Conservation (phyloP, 2,113 vertebrate species). For the Chiloscyllium plagiosum region DNA sequence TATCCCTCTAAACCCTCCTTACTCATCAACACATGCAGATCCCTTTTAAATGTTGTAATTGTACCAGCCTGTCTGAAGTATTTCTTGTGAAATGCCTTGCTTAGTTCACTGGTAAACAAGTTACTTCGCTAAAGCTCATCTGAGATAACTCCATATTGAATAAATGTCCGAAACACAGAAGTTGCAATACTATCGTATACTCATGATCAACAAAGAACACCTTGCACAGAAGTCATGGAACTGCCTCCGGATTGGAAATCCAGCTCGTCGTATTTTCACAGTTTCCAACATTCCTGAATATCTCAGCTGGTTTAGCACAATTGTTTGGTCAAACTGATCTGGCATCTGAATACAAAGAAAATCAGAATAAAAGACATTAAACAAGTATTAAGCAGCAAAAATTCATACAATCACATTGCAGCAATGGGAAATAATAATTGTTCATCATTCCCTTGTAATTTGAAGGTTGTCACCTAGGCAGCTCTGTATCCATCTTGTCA, state of each 20-base stretch:
- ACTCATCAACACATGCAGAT: no score
- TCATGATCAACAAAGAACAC: slow-evolving; percentile 48
- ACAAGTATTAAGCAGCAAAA: neutral
- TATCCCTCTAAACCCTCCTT: no score
- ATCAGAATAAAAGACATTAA: neutral
- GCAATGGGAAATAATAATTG: neutral
- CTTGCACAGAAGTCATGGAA: slow-evolving; percentile 87
- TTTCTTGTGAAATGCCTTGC: neutral
- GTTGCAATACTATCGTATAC: neutral
- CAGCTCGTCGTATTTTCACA: slow-evolving; percentile 81
- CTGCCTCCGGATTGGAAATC: slow-evolving; percentile 79
- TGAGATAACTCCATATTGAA: neutral
- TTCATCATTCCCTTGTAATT: neutral
- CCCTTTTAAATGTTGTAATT: no score
- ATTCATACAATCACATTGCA: neutral
- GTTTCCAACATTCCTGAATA: slow-evolving; percentile 98
- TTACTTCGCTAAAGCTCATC: neutral
- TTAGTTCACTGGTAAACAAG: neutral
- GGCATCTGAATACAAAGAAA: slow-evolving; percentile 67
- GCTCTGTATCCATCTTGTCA: no score
- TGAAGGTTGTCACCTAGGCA: neutral
- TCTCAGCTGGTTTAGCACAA: slow-evolving; percentile 92
- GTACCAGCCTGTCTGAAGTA: neutral
- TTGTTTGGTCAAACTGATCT: slow-evolving; percentile 84
- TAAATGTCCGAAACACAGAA: neutral